phyloP scores from a whole-genome alignment of 2,888 invertebrate species.

The Drosophila anomalipes region DNA sequence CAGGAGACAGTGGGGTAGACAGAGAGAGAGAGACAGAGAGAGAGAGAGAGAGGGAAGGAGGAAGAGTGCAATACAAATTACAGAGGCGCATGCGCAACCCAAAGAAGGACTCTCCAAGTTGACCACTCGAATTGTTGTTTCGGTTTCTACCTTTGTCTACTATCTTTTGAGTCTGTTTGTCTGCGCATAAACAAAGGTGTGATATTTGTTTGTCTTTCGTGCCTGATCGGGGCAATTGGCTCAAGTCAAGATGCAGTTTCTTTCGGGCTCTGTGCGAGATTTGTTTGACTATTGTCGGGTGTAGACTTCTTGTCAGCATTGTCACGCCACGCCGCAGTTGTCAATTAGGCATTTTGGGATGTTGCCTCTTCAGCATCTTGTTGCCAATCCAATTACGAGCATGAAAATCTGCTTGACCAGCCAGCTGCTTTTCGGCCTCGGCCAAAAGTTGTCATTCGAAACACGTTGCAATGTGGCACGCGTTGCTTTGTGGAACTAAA shows the following conservation, averaged over 20 bases:
- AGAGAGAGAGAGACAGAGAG: neutral
- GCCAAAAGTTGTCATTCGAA: conserved; percentile 29
- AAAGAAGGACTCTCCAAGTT: conserved; percentile 22
- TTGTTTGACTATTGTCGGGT: conserved; percentile 43
- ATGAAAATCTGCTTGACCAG: conserved; percentile 46
- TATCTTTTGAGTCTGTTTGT: conserved; percentile 22
- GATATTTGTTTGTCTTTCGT: conserved; percentile 79
- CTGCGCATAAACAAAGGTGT: conserved; percentile 70
- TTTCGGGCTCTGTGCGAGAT: neutral
- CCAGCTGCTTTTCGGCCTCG: conserved; percentile 51
- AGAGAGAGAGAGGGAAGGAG: neutral
- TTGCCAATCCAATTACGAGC: conserved; percentile 67
- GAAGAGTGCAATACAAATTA: conserved; percentile 21
- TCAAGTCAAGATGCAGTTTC: conserved; percentile 76
- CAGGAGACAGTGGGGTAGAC: conserved; percentile 9
- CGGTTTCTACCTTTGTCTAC: conserved; percentile 23
- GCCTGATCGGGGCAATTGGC: conserved; percentile 76
- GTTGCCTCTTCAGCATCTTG: conserved; percentile 22
- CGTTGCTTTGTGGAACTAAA: conserved; percentile 39
- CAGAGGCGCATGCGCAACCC: conserved; percentile 71
- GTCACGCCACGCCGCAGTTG: conserved; percentile 65
- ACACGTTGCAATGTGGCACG: conserved; percentile 60
- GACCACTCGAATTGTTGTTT: conserved; percentile 35
- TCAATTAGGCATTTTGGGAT: conserved; percentile 66
- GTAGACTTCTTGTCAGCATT: conserved; percentile 71